Base-by-base conservation (phyloP, 2,113 vertebrate genomes). In the Solea solea region DNA sequence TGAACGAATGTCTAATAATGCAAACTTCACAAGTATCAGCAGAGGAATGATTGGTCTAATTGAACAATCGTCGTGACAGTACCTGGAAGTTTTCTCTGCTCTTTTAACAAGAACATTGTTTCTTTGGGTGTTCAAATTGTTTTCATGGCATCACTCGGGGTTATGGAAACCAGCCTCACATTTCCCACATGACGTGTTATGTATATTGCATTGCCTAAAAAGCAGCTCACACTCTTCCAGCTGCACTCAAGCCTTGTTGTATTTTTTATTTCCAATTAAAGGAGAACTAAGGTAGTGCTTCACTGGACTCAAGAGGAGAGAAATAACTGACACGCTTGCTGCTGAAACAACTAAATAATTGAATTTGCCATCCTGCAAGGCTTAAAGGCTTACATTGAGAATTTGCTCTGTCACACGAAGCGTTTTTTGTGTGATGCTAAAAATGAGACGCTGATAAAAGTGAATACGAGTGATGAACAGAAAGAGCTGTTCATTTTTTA, bases 221-320 rank as follows among this genome's bases (percentile, higher is more conserved):
- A 87, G 86, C 86, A 40, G 64, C 69, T 73, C 66, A 45, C 65
- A 8, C 52, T 75, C 58, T 66, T 64, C 63, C 16, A 5, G 45
- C 75, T 85, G 83, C 88, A 91, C 87, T 90, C 84, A 83, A 57
- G 49, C 76, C 86, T 65, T 15, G 40, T 83, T 75, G 49, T 70
- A 85, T 87, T 86, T 88, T 90, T 88, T 69, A 91, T 90, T 69
- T 83, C 69, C 77, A 88, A 92, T 92, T 91, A 90, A 85, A 90
- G 79, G 54, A 72, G 53, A 85, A 77, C 86, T 74, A 85, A 84
- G 84, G 83, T 67, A 73, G 74, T 63, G 58, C 81, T 72, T 79
- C 77, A 70, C 64, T 64, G 81, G 72, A 82, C 80, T 86, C 76
- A n/a, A 62, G 76, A 90, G 87, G 21, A 76, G 85, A 85, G 82